These are phyloP conservation scores for Macrophya alboannulata DNA, from an alignment of 2,888 invertebrate genomes.

Conservation along the genomic window DNA sequence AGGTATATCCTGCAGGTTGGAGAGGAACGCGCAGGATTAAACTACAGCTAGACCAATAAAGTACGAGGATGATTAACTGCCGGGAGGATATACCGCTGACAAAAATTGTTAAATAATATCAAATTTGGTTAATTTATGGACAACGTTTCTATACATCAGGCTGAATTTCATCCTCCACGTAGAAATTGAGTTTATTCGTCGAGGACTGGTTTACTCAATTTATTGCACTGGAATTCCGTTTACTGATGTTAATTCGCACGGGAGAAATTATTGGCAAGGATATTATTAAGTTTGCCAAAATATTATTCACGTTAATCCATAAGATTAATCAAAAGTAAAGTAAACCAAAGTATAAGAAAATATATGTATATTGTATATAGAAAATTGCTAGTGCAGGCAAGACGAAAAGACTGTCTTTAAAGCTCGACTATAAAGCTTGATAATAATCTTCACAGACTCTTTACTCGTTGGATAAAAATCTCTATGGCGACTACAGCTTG, in stretches of 20 bases:
- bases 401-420: neutral
- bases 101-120: constrained; percentile 24
- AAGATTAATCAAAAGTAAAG: neutral
- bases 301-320: neutral
- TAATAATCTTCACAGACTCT: neutral
- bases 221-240: neutral
- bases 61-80: constrained; percentile 7
- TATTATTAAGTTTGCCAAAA: neutral
- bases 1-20: neutral
- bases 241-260: neutral
- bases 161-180: neutral
- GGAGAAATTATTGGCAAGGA: neutral
- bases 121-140: neutral
- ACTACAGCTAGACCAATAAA: constrained; percentile 5
- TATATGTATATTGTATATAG: neutral
- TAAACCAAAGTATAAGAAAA: neutral
- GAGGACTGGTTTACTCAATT: neutral
- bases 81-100: neutral
- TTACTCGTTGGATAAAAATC: neutral
- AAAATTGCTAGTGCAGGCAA: neutral
- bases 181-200: neutral
- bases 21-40: neutral
- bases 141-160: neutral
- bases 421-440: neutral
- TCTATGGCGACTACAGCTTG: neutral